Base-by-base conservation (phyloP, 2,888 invertebrate species). In the Athalia circularis region DNA sequence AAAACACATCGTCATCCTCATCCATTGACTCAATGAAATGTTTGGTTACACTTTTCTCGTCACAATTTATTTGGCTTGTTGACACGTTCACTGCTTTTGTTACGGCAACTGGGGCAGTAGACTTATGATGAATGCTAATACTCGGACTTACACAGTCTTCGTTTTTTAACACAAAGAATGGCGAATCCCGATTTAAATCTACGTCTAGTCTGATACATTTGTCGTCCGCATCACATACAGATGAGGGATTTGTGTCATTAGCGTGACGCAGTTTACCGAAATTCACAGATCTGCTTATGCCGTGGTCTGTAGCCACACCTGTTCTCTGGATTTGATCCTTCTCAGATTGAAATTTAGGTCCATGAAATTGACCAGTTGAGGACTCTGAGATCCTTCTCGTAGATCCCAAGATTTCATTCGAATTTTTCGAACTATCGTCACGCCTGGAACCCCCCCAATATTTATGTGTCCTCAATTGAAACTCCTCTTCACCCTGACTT, bases 1-100 rank as follows among this genome's bases (percentile, higher is more conserved):
- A 61, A 48, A 64, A 29, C 9, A 75, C 75, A 29, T 75, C 75
- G 29, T 75, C 75, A 75, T 75, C 75, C 7, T 64, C 75, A 6
- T 62, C 62, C 11, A 29, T 0, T 47, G 15, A 13, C n/a, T 59
- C 15, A 13, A 11, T n/a, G 5, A 57, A 75, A 75, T 45, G 29
- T 9, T 47, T n/a, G n/a, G 15, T 52, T n/a, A 45, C 8, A 61
- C 11, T 62, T 62, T 48, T 15, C 5, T 64, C 29, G 1, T 43
- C 50, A 13, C n/a, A 47, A 59, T 43, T 72, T 45, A 43, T 13
- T 59, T 47, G 3, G 45, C 13, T 59, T 0, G n/a, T 47, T 57
- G 6, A 5, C 4, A 45, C n/a, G 15, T 64, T 29, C 47, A 6
- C 50, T 43, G 50, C 4, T 50, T 62, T 50, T n/a, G 47, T 50